Evolutionary conservation across 2,797 vertebrate genomes (phyloP), one percentile per base, ranked within the genome.

Genomic region (Pangasius mekongensis): DNA sequence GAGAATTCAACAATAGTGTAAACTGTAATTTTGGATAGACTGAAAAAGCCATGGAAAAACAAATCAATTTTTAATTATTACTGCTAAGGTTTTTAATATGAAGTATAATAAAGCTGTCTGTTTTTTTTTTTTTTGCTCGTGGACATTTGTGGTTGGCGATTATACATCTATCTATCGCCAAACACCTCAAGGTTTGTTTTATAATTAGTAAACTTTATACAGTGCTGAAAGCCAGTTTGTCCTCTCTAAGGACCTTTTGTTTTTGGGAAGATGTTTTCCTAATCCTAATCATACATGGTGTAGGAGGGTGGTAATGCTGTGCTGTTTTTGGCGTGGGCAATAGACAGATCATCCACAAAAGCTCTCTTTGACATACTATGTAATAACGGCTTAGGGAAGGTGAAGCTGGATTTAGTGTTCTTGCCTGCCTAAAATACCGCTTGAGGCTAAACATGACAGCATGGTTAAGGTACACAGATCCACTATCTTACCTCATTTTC

Each of bases 371-470:
- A 78, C 83, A 80, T 27, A 33, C 60, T 85, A 76, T 85, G 64
- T 85, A 66, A 85, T 88, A 85, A 62, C 58, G 54, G 83, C 64
- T 88, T 73, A 85, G 74, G 6, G 73, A 52, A 88, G 71, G 82
- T 52, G 60, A 84, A 52, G 60, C 81, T 56, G 71, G 87, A 88
- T 88, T 84, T 84, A 77, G 73, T 76, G 67, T 47, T 86, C 67
- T 58, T 74, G 77, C 82, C 67, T 76, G 47, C 58, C 77, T 69
- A 83, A 85, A 86, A 85, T 85, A 85, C 52, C 4, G n/a, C 83
- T 73, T 36, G 74, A 85, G 83, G 83, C 87, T 58, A 81, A 88
- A 88, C 47, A n/a, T 88, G 87, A 88, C 83, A 88, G 86, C 22
- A 47, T 54, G 71, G 58, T 43, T 77, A 66, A 88, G 49, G 33